Evolutionary conservation across 2,113 vertebrate species (phyloP).

Genomic region (Paracanthobrama guichenoti): DNA sequence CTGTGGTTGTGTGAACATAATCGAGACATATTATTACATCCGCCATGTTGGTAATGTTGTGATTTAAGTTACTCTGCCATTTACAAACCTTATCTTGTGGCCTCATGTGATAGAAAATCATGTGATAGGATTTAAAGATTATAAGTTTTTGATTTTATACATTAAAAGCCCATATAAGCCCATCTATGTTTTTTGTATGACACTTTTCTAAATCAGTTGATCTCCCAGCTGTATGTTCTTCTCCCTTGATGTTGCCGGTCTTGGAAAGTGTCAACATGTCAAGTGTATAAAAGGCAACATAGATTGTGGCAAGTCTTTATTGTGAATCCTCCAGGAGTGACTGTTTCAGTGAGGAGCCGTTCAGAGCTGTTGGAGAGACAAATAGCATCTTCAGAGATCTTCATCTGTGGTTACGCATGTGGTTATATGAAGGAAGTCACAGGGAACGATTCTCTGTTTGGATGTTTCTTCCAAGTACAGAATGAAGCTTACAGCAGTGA

Average conservation of each 20-base stretch:
- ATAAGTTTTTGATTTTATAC: too few relatives aligned
- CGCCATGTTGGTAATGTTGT: too few relatives aligned
- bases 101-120: too few relatives aligned
- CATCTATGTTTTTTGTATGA: neutral
- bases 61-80: too few relatives aligned
- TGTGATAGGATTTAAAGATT: too few relatives aligned
- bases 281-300: neutral
- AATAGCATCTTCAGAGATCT: neutral
- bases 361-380: neutral
- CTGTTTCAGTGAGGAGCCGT: neutral
- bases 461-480: neutral
- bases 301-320: neutral
- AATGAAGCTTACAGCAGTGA: conserved; percentile 33
- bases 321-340: neutral
- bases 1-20: too few relatives aligned
- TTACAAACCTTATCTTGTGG: too few relatives aligned
- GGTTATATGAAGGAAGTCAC: neutral
- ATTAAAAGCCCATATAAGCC: too few relatives aligned
- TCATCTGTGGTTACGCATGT: neutral
- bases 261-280: neutral
- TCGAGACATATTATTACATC: too few relatives aligned
- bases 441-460: neutral
- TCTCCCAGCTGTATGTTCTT: neutral
- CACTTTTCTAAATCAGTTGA: neutral
- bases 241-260: neutral